Evolutionary conservation across 92 coral and sea anemone species (phyloP), one percentile per base, ranked within the genome.

Genomic region (Muricea muricata): DNA sequence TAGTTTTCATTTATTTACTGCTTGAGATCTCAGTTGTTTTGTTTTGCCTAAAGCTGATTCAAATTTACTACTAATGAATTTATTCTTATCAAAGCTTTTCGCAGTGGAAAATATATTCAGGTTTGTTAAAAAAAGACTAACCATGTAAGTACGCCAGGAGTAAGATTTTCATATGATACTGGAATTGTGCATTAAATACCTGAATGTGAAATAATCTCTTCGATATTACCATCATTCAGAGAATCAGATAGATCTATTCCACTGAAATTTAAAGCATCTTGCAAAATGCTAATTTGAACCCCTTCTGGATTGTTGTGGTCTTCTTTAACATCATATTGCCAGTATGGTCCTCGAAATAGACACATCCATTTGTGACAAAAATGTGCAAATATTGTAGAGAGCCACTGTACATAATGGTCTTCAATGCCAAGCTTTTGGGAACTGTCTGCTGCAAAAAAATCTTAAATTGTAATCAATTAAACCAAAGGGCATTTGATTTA

Each of bases 371-470:
- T 89, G 73, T 89, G 92, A 8, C 91, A 88, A 83, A 92, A 89
- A 17, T 92, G 94, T n/a, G 83, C 85, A 76, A 88, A 88, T 90
- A 88, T 88, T 7, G 94, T 85, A 63, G 85, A 81, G 11, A 48
- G 32, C 90, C 92, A 91, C 41, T 65, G 26, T 0, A 75, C 90
- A 86, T 89, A 89, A 32, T 92, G 91, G 12, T 86, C 89, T 47
- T 92, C 94, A 41, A 85, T 79, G 13, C 88, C 76, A 4, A 92
- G 40, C 80, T 45, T 89, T 45, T 86, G 92, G 1, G 89, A 75
- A 12, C n/a, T 31, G 3, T 61, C 81, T 28, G 85, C 77, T 10
- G 85, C 65, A 24, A 90, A 90, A n/a, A n/a, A 90, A 86, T 4
- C 93, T 18, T 55, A 90, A 34, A 47, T 90, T 90, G 58, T 87